phyloP scores from a whole-genome alignment of 2,113 vertebrate genomes.

The Ploceus nigricollis region DNA sequence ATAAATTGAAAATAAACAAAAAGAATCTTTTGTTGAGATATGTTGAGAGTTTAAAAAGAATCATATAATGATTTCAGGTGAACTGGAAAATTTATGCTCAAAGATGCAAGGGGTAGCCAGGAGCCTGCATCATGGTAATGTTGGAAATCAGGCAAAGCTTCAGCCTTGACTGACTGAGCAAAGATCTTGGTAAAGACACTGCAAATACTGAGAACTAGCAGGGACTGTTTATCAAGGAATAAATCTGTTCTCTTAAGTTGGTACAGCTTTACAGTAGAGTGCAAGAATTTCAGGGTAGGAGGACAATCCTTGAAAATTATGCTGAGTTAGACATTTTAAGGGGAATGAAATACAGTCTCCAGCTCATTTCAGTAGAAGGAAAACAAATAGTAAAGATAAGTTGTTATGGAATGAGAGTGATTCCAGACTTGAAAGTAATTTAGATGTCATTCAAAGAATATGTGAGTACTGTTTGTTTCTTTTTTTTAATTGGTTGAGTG shows the following conservation, averaged over 20 bases:
- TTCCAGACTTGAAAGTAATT: not conserved
- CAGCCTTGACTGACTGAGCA: not conserved
- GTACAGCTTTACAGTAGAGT: not conserved
- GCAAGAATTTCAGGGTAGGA: not conserved
- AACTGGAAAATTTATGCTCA: not conserved
- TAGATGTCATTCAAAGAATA: not conserved
- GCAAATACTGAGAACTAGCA: not conserved
- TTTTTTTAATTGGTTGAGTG: not conserved
- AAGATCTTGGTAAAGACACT: not conserved
- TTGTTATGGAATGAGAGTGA: not conserved
- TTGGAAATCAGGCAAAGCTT: not conserved
- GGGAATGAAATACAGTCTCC: not conserved
- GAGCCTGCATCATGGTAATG: rapidly evolving
- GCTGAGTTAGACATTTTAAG: not conserved
- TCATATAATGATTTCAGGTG: not conserved
- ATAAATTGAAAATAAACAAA: not conserved
- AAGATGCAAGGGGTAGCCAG: not conserved
- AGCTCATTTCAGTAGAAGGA: not conserved
- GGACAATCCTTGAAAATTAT: not conserved
- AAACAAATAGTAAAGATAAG: not conserved
- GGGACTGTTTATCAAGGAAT: not conserved
- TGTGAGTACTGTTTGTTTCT: not conserved
- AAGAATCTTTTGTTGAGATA: not conserved
- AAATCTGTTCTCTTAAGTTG: not conserved
- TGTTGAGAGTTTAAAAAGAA: not conserved